Evolutionary conservation across 2,113 vertebrate genomes (phyloP).

Genomic region (Colaptes auratus): DNA sequence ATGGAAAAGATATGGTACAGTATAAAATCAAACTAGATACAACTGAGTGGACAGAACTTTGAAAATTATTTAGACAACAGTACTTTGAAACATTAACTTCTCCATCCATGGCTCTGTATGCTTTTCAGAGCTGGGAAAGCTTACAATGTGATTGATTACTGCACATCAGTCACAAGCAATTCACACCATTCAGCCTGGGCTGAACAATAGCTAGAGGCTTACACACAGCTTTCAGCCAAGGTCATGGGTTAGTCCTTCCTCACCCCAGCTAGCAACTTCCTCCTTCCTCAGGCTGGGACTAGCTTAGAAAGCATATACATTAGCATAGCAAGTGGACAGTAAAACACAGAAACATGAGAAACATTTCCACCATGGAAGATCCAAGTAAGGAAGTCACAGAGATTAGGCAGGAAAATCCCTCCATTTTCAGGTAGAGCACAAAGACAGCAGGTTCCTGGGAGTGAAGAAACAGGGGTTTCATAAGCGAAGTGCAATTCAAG

Average conservation of each 20-base stretch:
- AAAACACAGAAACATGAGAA: not conserved
- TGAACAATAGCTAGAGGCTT: not conserved
- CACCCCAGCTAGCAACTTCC: not conserved
- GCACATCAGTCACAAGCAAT: not conserved
- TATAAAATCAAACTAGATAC: not conserved
- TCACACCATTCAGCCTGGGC: not conserved
- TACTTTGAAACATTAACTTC: not conserved
- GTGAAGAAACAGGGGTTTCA: not conserved
- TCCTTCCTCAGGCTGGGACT: not conserved
- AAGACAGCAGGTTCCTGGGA: not conserved
- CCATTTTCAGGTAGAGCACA: not conserved
- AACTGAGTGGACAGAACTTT: not conserved
- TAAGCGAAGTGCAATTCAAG: not conserved
- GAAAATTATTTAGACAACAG: not conserved
- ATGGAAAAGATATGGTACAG: not conserved
- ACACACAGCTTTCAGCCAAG: not conserved
- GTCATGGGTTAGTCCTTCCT: slow-evolving; percentile 26
- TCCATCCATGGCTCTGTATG: not conserved
- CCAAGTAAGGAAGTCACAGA: not conserved
- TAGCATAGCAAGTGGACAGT: not conserved
- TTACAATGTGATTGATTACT: slow-evolving; percentile 16
- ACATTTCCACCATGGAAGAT: not conserved
- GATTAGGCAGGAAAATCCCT: not conserved
- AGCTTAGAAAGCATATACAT: not conserved
- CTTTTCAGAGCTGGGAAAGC: not conserved